Percentiles rank a stretch among this genome's conserved stretches.
phyloP scores from a whole-genome alignment of 2,888 invertebrate species.

The Drosophila austrosaltans region DNA sequence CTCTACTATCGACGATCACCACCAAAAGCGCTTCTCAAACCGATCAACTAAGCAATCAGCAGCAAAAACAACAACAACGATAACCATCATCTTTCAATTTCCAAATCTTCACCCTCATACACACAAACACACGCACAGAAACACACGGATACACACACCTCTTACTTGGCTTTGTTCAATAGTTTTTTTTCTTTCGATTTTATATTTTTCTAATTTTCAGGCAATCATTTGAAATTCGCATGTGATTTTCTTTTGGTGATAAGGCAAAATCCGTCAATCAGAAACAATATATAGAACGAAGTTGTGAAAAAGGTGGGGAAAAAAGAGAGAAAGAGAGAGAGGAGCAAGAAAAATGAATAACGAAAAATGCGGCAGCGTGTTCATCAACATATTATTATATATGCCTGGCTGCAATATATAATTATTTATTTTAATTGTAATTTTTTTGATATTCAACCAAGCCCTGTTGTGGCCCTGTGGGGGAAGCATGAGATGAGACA shows the following conservation, averaged over 20 bases:
- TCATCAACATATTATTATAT: constrained; percentile 16
- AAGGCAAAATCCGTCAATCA: constrained; percentile 24
- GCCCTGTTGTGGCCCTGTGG: constrained; percentile 43
- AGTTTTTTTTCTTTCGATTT: constrained; percentile 41
- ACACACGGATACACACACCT: constrained; percentile 2
- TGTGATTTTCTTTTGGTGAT: constrained; percentile 34
- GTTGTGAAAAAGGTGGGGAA: constrained; percentile 14
- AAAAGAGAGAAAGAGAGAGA: constrained; percentile 24
- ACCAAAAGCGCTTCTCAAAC: constrained; percentile 19
- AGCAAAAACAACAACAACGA: constrained; percentile 14
- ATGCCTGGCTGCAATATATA: constrained; percentile 46
- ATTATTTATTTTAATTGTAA: constrained; percentile 70
- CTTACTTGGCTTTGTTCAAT: constrained; percentile 44
- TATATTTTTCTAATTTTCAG: constrained; percentile 40
- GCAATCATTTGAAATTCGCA: constrained; percentile 51
- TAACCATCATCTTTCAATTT: constrained; percentile 12
- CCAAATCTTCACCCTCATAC: neutral
- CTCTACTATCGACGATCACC: neutral
- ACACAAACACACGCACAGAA: constrained; percentile 5
- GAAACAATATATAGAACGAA: constrained; percentile 5
- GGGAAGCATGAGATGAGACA: constrained; percentile 47
- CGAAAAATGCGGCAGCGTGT: constrained; percentile 24
- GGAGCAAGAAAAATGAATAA: constrained; percentile 20
- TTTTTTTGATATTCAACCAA: constrained; percentile 57
- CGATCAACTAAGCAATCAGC: constrained; percentile 21